Conservation (phyloP, 2,113 vertebrate species). For the Mesoclemmys tuberculata region DNA sequence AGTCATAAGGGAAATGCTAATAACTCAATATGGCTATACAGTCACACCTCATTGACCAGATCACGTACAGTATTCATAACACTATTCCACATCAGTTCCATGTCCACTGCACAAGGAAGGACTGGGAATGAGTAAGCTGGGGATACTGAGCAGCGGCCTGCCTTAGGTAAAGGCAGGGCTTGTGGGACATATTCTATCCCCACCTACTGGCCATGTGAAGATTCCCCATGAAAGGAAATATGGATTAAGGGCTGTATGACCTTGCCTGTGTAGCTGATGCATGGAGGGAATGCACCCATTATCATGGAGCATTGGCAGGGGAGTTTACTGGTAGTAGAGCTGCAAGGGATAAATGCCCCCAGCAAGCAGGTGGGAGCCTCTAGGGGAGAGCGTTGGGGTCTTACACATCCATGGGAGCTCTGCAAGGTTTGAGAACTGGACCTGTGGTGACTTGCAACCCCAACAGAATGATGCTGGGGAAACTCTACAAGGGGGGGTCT, state of each 20-base stretch:
- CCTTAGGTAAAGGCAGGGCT: not conserved
- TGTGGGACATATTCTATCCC: fast-evolving
- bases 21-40: not conserved
- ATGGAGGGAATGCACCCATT: not conserved
- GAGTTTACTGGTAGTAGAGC: fast-evolving
- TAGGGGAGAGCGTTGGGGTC: not conserved
- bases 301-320: not conserved
- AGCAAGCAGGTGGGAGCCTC: fast-evolving
- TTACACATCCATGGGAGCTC: not conserved
- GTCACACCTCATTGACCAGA: not conserved
- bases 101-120: not conserved
- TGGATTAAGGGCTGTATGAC: not conserved
- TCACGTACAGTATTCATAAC: not conserved
- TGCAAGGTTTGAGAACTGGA: not conserved
- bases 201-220: not conserved
- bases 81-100: too few species aligned
- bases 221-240: fast-evolving
- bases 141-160: not conserved
- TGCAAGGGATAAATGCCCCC: not conserved
- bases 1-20: not conserved
- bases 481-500: not conserved
- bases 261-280: not conserved
- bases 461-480: not conserved
- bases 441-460: not conserved
- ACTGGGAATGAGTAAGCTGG: not conserved